Percentiles rank a stretch among this genome's conserved stretches.
Evolutionary conservation across 2,797 vertebrate species (phyloP).

Genomic region (Poecilia picta): DNA sequence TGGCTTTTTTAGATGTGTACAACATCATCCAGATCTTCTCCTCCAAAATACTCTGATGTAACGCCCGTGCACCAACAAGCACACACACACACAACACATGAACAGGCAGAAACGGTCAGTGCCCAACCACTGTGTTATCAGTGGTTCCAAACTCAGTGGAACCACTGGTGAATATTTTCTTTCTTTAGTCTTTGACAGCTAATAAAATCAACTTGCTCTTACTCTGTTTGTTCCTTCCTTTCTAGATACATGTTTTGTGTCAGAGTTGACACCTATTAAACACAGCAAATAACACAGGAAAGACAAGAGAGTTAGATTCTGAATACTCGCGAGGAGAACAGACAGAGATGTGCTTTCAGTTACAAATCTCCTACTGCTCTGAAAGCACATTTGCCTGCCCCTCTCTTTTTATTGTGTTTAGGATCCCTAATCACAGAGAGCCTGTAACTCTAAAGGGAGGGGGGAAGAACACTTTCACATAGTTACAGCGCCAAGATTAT

Average conservation of each 20-base stretch:
- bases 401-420: too few species aligned
- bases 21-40: not conserved
- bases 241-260: slow-evolving; percentile 16
- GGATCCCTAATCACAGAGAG: too few species aligned
- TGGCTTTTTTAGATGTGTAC: slow-evolving; percentile 16
- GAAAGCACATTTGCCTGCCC: too few species aligned
- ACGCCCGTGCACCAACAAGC: not conserved
- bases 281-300: too few species aligned
- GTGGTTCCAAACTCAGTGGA: slow-evolving; percentile 29
- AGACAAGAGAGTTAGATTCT: too few species aligned
- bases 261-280: too few species aligned
- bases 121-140: slow-evolving; percentile 10
- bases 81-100: not conserved
- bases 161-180: slow-evolving; percentile 34
- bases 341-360: too few species aligned
- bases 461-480: too few species aligned
- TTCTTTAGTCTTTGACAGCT: slow-evolving; percentile 24
- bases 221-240: slow-evolving; percentile 18
- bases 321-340: too few species aligned
- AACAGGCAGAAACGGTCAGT: not conserved
- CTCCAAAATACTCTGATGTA: slow-evolving; percentile 20
- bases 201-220: slow-evolving; percentile 44
- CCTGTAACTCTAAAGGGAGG: too few species aligned
- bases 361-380: too few species aligned
- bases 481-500: too few species aligned